These are phyloP conservation scores for Pteropus alecto DNA, from an alignment of 2,113 vertebrate genomes.

Conservation along the genomic window DNA sequence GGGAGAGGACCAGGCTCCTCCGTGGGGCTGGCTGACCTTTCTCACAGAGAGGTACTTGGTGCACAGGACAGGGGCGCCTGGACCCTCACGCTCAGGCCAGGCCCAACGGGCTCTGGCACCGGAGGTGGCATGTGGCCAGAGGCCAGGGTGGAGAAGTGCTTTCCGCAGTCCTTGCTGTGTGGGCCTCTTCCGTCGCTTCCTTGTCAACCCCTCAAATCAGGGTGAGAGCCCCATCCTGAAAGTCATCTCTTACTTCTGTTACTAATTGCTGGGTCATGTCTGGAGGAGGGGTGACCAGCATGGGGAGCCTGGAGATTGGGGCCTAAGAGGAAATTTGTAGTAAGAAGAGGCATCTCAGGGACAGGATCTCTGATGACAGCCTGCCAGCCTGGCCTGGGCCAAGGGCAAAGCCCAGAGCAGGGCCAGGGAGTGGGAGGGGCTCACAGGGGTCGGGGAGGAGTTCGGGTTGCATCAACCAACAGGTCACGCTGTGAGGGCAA, in stretches of 20 bases:
- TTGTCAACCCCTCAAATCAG: background rate
- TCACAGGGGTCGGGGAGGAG: background rate
- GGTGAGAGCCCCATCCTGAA: background rate
- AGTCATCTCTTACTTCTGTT: no score
- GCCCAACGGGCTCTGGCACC: background rate
- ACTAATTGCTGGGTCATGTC: accelerated
- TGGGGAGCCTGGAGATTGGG: background rate
- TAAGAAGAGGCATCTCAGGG: background rate
- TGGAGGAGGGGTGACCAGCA: accelerated
- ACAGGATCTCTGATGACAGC: background rate
- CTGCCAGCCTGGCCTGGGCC: no score
- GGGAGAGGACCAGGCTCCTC: background rate
- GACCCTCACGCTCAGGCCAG: accelerated
- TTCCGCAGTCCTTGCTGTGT: background rate
- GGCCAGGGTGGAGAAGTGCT: background rate
- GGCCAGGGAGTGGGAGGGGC: background rate
- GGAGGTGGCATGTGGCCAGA: accelerated
- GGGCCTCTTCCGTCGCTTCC: accelerated
- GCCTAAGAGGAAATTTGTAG: background rate
- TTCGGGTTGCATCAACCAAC: background rate
- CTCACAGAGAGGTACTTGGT: background rate
- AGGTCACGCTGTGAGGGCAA: background rate
- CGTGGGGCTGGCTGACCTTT: background rate
- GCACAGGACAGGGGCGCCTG: accelerated
- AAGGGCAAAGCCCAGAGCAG: background rate